Conservation (phyloP, 2,888 invertebrate species). For the Eupithecia insigniata region DNA sequence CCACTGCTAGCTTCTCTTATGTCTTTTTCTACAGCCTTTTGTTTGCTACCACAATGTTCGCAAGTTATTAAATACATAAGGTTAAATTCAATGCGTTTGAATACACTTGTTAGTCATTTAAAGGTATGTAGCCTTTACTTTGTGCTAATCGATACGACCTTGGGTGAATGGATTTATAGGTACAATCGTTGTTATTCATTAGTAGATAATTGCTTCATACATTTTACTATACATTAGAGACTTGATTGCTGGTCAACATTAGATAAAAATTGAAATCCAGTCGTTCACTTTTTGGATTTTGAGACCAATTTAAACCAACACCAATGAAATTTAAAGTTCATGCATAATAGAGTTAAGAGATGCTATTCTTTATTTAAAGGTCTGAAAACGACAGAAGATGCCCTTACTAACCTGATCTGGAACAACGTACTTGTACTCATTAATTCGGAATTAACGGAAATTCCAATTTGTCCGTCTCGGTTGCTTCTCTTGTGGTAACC, state of each 20-base stretch:
- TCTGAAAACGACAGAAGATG: not conserved
- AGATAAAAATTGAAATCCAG: not conserved
- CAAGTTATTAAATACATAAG: constrained; percentile 1
- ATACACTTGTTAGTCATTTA: constrained; percentile 6
- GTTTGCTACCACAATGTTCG: not conserved
- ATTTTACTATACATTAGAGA: constrained; percentile 12
- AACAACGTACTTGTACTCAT: constrained; percentile 37
- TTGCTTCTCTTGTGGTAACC: constrained; percentile 63
- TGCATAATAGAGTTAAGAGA: not conserved
- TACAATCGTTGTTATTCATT: constrained; percentile 51
- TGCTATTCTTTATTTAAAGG: not conserved
- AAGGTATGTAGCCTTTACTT: constrained; percentile 13
- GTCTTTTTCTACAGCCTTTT: not conserved
- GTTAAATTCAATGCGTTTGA: constrained; percentile 13
- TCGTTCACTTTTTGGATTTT: not conserved
- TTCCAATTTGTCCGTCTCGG: constrained; percentile 70
- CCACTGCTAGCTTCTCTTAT: not conserved
- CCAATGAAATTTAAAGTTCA: not conserved
- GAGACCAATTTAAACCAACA: not conserved
- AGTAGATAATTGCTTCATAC: constrained; percentile 38
- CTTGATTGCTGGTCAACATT: constrained; percentile 11
- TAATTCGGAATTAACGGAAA: constrained; percentile 69
- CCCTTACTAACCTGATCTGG: constrained; percentile 18
- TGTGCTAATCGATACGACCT: constrained; percentile 54
- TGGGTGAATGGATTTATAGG: constrained; percentile 51